Evolutionary conservation across 2,888 invertebrate genomes (phyloP).

Genomic region (Limnephilus rhombicus): DNA sequence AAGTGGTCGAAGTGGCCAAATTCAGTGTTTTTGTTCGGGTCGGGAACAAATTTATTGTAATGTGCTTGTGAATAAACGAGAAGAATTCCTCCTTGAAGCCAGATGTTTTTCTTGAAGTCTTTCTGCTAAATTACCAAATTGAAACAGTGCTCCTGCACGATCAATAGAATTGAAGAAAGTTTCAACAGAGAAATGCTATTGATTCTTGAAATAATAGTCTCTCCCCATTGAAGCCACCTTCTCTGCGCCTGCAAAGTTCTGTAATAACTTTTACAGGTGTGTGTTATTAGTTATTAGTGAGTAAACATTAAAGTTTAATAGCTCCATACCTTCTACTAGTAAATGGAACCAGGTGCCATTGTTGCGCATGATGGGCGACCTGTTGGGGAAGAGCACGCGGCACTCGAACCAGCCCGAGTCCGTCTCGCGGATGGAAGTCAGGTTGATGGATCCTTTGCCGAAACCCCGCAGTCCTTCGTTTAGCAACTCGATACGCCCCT

Average conservation of each 20-base stretch:
- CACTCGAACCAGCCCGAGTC: slow-evolving; percentile 97
- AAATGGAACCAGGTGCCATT: slow-evolving; percentile 95
- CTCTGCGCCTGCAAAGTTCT: neutral
- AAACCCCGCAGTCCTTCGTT: slow-evolving; percentile 74
- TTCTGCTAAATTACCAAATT: too few relatives aligned
- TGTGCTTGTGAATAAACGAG: too few relatives aligned
- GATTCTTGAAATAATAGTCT: neutral
- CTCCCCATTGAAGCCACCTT: neutral
- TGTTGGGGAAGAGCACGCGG: slow-evolving; percentile 91
- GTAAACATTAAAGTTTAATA: slow-evolving; percentile 57
- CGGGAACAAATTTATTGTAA: too few relatives aligned
- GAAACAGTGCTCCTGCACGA: too few relatives aligned
- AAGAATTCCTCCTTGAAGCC: too few relatives aligned
- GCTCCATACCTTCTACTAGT: slow-evolving; percentile 85
- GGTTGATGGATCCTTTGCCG: slow-evolving; percentile 85
- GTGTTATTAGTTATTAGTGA: slow-evolving; percentile 67
- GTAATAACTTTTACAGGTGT: neutral
- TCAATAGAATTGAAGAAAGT: too few relatives aligned
- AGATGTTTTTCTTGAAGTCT: too few relatives aligned
- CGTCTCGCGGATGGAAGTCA: slow-evolving; percentile 91
- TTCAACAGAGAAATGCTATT: too few relatives aligned
- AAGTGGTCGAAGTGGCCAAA: too few relatives aligned
- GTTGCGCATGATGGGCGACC: slow-evolving; percentile 89
- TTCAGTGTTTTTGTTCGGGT: too few relatives aligned
- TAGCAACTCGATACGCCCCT: slow-evolving; percentile 84